Percentiles rank a stretch among this genome's conserved stretches.
phyloP scores from a whole-genome alignment of 2,797 vertebrate genomes.

The Apogon hyalosoma region DNA sequence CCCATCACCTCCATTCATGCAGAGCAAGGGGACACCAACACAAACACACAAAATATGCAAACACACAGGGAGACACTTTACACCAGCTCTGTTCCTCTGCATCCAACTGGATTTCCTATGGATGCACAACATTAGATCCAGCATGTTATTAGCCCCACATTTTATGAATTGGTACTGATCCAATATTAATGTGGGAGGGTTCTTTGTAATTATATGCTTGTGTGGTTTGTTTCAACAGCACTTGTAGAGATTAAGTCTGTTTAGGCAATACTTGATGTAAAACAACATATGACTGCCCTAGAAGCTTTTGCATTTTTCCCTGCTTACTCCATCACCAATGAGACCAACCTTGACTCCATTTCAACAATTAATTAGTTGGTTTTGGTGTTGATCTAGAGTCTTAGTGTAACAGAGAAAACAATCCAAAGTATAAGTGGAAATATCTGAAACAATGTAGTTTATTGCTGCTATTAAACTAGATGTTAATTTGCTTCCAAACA shows the following conservation, averaged over 20 bases:
- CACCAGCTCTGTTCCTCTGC: neutral
- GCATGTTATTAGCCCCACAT: neutral
- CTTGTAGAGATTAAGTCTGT: slow-evolving; percentile 7
- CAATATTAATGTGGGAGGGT: neutral
- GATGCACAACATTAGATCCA: neutral
- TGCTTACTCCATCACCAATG: too few relatives aligned
- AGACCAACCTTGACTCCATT: too few relatives aligned
- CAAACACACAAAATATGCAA: slow-evolving; percentile 19
- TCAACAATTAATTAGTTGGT: too few relatives aligned
- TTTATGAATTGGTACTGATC: too few relatives aligned
- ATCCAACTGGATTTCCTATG: neutral
- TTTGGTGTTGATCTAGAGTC: too few relatives aligned
- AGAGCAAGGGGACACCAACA: slow-evolving; percentile 9
- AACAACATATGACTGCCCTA: slow-evolving; percentile 1
- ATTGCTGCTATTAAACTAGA: too few relatives aligned
- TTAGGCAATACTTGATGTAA: neutral
- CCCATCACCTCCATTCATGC: slow-evolving; percentile 16
- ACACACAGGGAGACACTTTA: slow-evolving; percentile 11
- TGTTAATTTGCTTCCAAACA: too few relatives aligned
- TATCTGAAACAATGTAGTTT: too few relatives aligned
- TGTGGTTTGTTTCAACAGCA: neutral
- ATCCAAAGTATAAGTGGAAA: too few relatives aligned
- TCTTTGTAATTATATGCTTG: slow-evolving; percentile 15
- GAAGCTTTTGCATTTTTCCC: too few relatives aligned
- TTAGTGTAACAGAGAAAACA: too few relatives aligned